Evolutionary conservation across 2,888 invertebrate species (phyloP), one percentile per base, ranked within the genome.

Genomic region (Melieria omissa): DNA sequence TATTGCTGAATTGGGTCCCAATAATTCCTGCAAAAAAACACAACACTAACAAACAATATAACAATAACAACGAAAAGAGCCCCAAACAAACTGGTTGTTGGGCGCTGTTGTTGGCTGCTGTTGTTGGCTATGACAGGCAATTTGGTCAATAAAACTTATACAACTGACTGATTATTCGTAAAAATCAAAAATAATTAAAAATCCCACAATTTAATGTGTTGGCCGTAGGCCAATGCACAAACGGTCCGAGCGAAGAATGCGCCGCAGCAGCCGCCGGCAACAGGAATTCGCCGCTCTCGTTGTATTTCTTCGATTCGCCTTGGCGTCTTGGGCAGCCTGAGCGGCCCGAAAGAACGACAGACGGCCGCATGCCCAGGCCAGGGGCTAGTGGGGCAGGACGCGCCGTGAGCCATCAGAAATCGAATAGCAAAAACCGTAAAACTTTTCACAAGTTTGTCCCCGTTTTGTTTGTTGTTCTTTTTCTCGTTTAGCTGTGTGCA

Each of bases 171-270:
- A 82, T 82, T 82, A 82, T 79, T 80, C 79, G 81, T 80, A 81
- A 80, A 82, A 81, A 81, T 81, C 81, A 81, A 81, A 81, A 80
- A 81, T 81, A 81, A 81, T 81, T 81, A 81, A 80, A 66, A 81
- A 81, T 82, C 82, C 76, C 77, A 78, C 78, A 82, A 81, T 79
- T 81, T 79, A 79, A 81, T 82, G 78, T 80, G 80, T 82, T 65
- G 47, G 41, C 16, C 78, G 76, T 79, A 79, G 42, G 62, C 61
- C 70, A 65, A 70, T 55, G 54, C 16, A 67, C 64, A 71, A 63
- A 47, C 46, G 61, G 44, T 63, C 41, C 41, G 63, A 70, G 62
- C 46, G 60, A 44, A 12, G 12, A 58, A 42, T 57, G 63, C 41
- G 64, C 52, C 49, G 44, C 44, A n/a, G 29, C 16, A 29, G 29